These are phyloP conservation scores for Amphibalanus amphitrite DNA, from an alignment of 1,140 invertebrate genomes.

Conservation along the genomic window DNA sequence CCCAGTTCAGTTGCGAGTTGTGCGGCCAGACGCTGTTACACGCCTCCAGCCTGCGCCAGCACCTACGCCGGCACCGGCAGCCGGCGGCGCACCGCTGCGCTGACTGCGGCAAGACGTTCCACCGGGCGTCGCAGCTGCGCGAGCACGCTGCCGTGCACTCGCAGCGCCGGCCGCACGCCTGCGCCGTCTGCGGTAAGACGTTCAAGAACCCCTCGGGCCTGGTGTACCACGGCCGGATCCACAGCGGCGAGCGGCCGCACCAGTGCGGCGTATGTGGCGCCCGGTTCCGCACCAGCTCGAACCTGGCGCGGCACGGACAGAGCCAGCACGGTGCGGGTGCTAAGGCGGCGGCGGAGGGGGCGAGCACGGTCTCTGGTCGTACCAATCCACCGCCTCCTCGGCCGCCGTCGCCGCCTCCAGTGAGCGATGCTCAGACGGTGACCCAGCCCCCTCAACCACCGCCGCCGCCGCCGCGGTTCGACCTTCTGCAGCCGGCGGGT, in stretches of 20 bases:
- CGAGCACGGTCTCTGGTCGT: no score
- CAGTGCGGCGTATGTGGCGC: conserved; percentile 16
- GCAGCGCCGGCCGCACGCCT: conserved; percentile 37
- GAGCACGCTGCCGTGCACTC: conserved; percentile 37
- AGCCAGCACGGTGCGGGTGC: neutral
- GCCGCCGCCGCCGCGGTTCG: neutral
- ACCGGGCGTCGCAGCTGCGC: conserved; percentile 25
- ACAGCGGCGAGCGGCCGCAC: conserved; percentile 21
- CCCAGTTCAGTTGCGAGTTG: conserved; percentile 10
- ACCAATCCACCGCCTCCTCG: no score
- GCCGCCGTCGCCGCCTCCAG: neutral
- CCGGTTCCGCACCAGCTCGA: neutral
- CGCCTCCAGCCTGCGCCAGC: neutral
- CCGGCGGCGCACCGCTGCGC: conserved; percentile 10
- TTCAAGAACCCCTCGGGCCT: conserved; percentile 29
- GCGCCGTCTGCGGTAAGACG: conserved; percentile 32
- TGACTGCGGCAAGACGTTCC: conserved; percentile 15
- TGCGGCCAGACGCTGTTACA: conserved; percentile 9
- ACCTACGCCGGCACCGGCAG: neutral
- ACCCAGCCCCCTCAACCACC: no score
- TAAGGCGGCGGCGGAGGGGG: no score
- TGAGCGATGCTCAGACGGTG: no score
- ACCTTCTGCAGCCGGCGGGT: neutral
- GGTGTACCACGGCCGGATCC: conserved; percentile 23
- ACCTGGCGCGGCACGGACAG: neutral